phyloP scores from a whole-genome alignment of 92 coral and sea anemone species.

The Epizoanthus stellaris region DNA sequence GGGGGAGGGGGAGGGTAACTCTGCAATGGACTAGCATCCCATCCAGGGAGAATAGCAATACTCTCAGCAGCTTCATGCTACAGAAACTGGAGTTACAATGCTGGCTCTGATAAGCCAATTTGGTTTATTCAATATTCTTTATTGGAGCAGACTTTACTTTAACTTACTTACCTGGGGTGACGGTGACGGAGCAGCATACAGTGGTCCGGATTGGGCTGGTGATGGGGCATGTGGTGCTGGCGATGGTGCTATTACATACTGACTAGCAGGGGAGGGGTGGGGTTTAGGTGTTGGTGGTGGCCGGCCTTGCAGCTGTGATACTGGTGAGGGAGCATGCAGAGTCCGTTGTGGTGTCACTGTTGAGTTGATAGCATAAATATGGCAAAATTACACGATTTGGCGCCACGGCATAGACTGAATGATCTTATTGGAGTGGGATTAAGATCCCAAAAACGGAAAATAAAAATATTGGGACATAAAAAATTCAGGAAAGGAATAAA shows the following conservation, averaged over 20 bases:
- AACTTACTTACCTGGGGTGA: constrained; percentile 31
- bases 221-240: constrained; percentile 87
- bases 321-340: constrained; percentile 34
- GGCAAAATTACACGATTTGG: too few relatives aligned
- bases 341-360: constrained; percentile 1
- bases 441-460: too few relatives aligned
- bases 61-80: too few relatives aligned
- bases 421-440: too few relatives aligned
- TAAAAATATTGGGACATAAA: too few relatives aligned
- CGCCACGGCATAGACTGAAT: too few relatives aligned
- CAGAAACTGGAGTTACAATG: too few relatives aligned
- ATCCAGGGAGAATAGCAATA: too few relatives aligned
- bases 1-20: too few relatives aligned
- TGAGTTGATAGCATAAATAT: neutral
- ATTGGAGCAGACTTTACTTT: neutral
- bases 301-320: constrained; percentile 11
- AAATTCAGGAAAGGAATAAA: too few relatives aligned
- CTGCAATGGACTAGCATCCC: too few relatives aligned
- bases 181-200: constrained; percentile 24
- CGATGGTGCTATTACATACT: constrained; percentile 80
- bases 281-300: constrained; percentile 71
- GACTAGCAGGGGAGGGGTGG: constrained; percentile 83
- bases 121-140: neutral
- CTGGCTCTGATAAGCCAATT: neutral
- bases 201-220: constrained; percentile 66